Evolutionary conservation across 2,113 vertebrate species (phyloP).

Genomic region (Catharus bicknelli): DNA sequence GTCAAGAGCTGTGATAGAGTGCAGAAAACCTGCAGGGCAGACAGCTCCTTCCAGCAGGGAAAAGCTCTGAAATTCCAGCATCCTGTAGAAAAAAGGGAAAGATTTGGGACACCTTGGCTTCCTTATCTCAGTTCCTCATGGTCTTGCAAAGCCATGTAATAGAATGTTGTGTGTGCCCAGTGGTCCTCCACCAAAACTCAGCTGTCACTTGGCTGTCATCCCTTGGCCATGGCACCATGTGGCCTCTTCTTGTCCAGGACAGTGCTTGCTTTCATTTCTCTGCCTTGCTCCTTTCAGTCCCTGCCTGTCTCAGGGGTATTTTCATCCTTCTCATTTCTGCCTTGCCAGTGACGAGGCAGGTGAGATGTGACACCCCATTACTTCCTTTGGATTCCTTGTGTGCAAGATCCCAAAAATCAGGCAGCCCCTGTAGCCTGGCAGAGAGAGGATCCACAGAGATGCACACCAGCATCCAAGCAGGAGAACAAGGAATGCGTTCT

Average conservation of each 20-base stretch:
- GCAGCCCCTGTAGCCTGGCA: background rate
- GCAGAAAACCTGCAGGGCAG: background rate
- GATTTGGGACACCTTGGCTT: background rate
- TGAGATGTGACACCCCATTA: background rate
- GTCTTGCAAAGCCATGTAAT: background rate
- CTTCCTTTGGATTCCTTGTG: background rate
- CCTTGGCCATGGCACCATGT: background rate
- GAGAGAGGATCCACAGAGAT: background rate
- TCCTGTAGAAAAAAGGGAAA: background rate
- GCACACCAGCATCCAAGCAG: background rate
- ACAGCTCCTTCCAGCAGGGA: background rate
- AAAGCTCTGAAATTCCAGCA: background rate
- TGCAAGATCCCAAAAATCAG: background rate
- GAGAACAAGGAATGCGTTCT: background rate
- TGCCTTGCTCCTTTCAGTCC: background rate
- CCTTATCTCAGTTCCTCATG: background rate
- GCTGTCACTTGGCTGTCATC: background rate
- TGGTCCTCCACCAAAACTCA: background rate
- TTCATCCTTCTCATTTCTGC: background rate
- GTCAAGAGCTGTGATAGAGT: background rate
- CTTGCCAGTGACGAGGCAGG: background rate
- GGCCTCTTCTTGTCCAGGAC: background rate
- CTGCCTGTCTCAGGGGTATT: background rate
- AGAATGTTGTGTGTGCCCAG: background rate
- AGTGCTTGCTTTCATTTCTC: background rate